These are phyloP conservation scores for Cyphomyrus plagiostoma DNA, from an alignment of 2,113 vertebrate genomes.

Conservation along the genomic window DNA sequence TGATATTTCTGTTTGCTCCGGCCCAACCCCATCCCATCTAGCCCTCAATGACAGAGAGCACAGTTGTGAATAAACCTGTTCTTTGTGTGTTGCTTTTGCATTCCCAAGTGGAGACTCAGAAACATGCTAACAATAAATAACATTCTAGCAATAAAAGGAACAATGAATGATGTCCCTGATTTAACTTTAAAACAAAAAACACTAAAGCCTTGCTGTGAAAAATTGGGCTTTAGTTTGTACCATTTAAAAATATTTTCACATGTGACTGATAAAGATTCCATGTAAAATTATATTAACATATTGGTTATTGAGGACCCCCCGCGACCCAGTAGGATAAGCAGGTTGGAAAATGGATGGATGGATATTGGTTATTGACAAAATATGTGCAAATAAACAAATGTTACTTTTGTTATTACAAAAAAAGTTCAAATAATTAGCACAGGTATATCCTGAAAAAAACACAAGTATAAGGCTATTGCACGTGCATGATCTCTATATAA, in stretches of 20 bases:
- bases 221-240: neutral
- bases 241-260: neutral
- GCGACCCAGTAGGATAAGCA: too few relatives aligned
- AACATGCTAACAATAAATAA: neutral
- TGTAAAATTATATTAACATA: neutral
- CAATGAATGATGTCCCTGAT: neutral
- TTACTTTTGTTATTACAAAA: neutral
- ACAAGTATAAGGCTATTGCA: neutral
- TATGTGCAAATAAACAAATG: neutral
- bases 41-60: neutral
- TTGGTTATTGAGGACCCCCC: neutral
- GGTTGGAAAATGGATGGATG: too few relatives aligned
- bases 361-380: neutral
- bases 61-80: neutral
- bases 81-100: neutral
- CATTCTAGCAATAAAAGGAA: neutral
- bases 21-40: neutral
- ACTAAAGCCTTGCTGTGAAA: neutral
- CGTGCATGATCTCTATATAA: neutral
- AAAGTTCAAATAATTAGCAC: neutral
- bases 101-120: neutral
- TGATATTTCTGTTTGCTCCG: neutral
- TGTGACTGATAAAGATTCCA: neutral
- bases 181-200: neutral
- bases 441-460: neutral